Evolutionary conservation across 1,140 invertebrate species (phyloP).

Genomic region (Pseudomyrmex flavicornis): DNA sequence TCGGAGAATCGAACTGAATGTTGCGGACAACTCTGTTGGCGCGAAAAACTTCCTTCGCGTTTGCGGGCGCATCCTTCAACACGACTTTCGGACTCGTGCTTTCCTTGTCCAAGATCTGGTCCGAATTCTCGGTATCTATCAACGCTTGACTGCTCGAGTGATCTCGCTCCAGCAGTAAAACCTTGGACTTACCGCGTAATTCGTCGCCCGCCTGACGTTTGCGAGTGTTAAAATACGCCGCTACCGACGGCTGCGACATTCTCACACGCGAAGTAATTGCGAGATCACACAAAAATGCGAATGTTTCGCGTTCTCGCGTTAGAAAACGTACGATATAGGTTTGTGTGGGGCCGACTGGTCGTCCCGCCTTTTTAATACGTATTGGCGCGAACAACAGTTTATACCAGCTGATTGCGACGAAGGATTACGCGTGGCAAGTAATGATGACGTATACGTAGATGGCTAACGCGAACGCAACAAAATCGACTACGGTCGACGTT

Average conservation of each 20-base stretch:
- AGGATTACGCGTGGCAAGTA: no score
- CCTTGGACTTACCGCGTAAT: conserved; percentile 86
- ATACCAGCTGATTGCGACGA: no score
- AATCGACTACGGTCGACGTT: no score
- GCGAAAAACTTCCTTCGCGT: background rate
- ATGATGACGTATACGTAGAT: no score
- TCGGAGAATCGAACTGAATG: conserved; percentile 79
- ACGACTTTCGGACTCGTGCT: conserved; percentile 42
- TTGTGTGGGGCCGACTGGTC: no score
- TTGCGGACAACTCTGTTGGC: conserved; percentile 75
- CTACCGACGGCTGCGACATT: conserved; percentile 90
- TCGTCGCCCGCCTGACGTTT: conserved; percentile 89
- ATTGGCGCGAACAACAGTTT: no score
- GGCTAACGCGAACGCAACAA: no score
- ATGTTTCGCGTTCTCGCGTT: background rate
- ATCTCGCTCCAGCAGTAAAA: conserved; percentile 87
- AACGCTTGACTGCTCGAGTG: conserved; percentile 22
- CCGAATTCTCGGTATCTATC: conserved; percentile 1
- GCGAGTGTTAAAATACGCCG: conserved; percentile 89
- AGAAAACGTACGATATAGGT: no score
- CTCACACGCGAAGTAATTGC: conserved; percentile 43
- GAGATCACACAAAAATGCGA: background rate
- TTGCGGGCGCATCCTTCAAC: background rate
- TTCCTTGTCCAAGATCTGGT: conserved; percentile 45
- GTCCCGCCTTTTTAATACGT: no score